Evolutionary conservation across 2,888 invertebrate genomes (phyloP).

Genomic region (Chrysolina americana): DNA sequence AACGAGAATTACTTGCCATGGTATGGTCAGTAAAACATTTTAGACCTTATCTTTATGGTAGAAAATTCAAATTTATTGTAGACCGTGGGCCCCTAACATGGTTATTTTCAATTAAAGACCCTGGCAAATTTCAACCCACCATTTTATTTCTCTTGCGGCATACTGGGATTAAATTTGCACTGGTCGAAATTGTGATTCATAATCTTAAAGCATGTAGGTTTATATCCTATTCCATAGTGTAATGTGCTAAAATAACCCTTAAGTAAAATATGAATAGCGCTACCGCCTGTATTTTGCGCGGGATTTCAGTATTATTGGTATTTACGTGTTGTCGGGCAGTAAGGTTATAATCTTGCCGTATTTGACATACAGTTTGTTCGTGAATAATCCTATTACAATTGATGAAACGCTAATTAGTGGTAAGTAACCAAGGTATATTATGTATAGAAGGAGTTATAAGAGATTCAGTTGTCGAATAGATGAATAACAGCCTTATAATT

Average conservation of each 20-base stretch:
- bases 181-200: not conserved
- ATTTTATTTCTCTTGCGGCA: no score
- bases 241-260: constrained; percentile 6
- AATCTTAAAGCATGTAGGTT: not conserved
- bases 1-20: no score
- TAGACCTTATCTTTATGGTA: no score
- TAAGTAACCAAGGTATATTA: constrained; percentile 20
- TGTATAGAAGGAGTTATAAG: constrained; percentile 12
- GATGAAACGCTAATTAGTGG: not conserved
- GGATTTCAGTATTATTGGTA: constrained; percentile 19
- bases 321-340: constrained; percentile 13
- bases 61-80: no score
- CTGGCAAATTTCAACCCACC: no score
- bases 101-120: no score
- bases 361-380: constrained; percentile 15
- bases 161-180: not conserved
- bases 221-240: constrained; percentile 11
- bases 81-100: no score
- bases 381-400: constrained; percentile 7
- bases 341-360: constrained; percentile 15
- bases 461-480: constrained; percentile 8
- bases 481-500: constrained; percentile 13
- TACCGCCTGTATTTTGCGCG: constrained; percentile 2
- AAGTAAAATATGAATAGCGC: constrained; percentile 11
- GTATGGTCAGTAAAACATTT: no score